Evolutionary conservation across 2,113 vertebrate species (phyloP).

Genomic region (Centrocercus urophasianus): DNA sequence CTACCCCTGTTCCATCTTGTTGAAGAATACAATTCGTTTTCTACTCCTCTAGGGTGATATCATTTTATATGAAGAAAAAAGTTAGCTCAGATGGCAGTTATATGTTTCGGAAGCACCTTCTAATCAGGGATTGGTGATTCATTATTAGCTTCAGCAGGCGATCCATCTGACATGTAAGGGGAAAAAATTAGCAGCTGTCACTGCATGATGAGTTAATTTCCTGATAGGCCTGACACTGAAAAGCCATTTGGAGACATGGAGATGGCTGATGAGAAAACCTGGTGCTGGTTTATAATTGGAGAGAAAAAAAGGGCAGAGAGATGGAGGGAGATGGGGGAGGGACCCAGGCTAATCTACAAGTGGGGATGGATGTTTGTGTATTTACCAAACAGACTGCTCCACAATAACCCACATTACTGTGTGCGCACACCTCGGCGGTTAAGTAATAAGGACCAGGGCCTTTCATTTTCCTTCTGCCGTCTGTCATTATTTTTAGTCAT

Average conservation of each 20-base stretch:
- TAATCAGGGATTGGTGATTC: slow-evolving; percentile 95
- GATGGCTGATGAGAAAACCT: slow-evolving; percentile 91
- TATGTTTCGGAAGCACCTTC: slow-evolving; percentile 86
- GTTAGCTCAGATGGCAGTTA: slow-evolving; percentile 84
- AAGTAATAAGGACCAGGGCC: slow-evolving; percentile 12
- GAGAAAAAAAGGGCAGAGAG: slow-evolving; percentile 83
- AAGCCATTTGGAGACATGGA: slow-evolving; percentile 86
- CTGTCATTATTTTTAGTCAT: slow-evolving; percentile 53
- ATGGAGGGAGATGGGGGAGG: slow-evolving; percentile 50
- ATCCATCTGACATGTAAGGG: slow-evolving; percentile 93
- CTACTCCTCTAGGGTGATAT: slow-evolving; percentile 80
- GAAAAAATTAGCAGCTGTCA: slow-evolving; percentile 99
- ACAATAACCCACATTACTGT: neutral
- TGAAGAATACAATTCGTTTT: slow-evolving; percentile 77
- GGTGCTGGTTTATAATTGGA: slow-evolving; percentile 89
- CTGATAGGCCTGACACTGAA: slow-evolving; percentile 92
- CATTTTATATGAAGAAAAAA: slow-evolving; percentile 84
- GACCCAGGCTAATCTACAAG: slow-evolving; percentile 39
- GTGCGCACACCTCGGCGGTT: neutral
- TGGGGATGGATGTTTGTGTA: slow-evolving; percentile 54
- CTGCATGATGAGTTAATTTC: slow-evolving; percentile 96
- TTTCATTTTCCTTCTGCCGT: slow-evolving; percentile 18
- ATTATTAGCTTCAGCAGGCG: slow-evolving; percentile 94
- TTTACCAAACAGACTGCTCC: slow-evolving; percentile 17
- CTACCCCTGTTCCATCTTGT: slow-evolving; percentile 63